Conservation (phyloP, 2,113 vertebrate genomes). For the Pangasianodon gigas region DNA sequence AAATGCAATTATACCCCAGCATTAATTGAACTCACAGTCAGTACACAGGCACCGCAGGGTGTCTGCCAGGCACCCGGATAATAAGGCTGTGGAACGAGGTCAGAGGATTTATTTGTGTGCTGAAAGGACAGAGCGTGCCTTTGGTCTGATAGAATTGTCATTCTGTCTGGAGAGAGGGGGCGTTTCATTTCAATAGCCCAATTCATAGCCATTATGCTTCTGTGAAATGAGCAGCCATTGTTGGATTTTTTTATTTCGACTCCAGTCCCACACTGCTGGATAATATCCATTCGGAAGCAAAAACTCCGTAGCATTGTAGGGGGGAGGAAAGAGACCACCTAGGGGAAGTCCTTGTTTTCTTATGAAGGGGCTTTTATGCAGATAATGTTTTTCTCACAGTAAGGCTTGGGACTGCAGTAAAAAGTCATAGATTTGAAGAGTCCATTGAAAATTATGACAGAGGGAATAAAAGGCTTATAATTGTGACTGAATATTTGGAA, state of each 20-base stretch:
- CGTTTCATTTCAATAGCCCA: slow-evolving; percentile 39
- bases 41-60: slow-evolving; percentile 41
- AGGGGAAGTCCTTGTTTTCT: slow-evolving; percentile 34
- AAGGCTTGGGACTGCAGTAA: slow-evolving; percentile 1
- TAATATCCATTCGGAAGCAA: slow-evolving; percentile 4
- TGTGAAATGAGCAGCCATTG: slow-evolving; percentile 45
- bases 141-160: slow-evolving; percentile 51
- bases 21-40: slow-evolving; percentile 51
- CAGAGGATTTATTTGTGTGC: slow-evolving; percentile 54
- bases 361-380: slow-evolving; percentile 38
- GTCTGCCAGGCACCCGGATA: slow-evolving; percentile 45
- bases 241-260: slow-evolving; percentile 35
- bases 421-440: slow-evolving; percentile 15
- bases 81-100: slow-evolving; percentile 54
- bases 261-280: slow-evolving; percentile 16
- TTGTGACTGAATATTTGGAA: background rate
- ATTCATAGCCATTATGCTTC: slow-evolving; percentile 39
- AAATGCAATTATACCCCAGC: slow-evolving; percentile 51
- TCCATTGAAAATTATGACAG: slow-evolving; percentile 4
- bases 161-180: slow-evolving; percentile 14
- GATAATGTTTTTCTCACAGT: slow-evolving; percentile 33
- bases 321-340: slow-evolving; percentile 32
- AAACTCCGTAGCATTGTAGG: slow-evolving; percentile 14
- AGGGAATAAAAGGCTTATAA: slow-evolving; percentile 7
- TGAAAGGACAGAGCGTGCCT: slow-evolving; percentile 43